Evolutionary conservation across 2,888 invertebrate species (phyloP), one percentile per base, ranked within the genome.

Genomic region (Ornithoptera priamus): DNA sequence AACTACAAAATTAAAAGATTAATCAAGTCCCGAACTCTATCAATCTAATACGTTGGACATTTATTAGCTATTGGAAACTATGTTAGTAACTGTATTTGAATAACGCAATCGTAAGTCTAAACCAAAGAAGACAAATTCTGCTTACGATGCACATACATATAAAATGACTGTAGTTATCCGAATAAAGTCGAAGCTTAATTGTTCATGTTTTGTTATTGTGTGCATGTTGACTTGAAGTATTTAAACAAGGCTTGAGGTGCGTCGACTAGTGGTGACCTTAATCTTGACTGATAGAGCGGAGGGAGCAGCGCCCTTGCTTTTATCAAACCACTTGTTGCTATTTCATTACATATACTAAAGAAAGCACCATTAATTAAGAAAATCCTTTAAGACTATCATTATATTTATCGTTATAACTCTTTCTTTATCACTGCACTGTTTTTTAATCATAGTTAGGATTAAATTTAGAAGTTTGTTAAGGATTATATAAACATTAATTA

Each of bases 211-310:
- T 53, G 4, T 53, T n/a, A 24, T 17, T 12, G 39, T 50, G 70
- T 50, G 53, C 56, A 56, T 65, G 70, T 67, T 64, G 61, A 53
- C 57, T 60, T 53, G 6, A 15, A 53, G 61, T 67, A 65, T 65
- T 70, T 72, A 75, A 72, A 75, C 75, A 76, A 65, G 73, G 68
- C 73, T 30, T 62, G 68, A 68, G 57, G 65, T 39, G 78, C 75
- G 74, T 74, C 77, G 78, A 78, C 75, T 83, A 82, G 42, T 30
- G 42, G 83, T 78, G 90, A 88, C 92, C 92, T 91, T 90, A 89
- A 85, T 90, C 92, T 92, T 92, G 92, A 92, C 91, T 90, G 91
- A 90, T 91, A 89, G 83, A 83, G 81, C 77, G 73, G 61, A 66
- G 75, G 76, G 83, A 80, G 79, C 83, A 80, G 82, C 80, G 86